These are phyloP conservation scores for Fragum whitleyi DNA, from an alignment of 2,888 invertebrate species.

Conservation along the genomic window DNA sequence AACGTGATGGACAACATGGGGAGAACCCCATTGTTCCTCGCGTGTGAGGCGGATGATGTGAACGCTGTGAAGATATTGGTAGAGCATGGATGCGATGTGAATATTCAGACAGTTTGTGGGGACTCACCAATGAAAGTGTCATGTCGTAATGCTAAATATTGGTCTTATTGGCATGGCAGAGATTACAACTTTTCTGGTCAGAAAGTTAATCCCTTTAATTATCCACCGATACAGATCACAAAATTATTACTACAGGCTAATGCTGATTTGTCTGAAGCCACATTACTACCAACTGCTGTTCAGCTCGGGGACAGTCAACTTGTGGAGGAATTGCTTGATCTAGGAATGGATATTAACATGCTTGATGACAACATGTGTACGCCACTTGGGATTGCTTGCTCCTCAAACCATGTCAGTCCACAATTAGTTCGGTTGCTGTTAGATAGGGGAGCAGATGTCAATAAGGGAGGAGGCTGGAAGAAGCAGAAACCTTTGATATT, in stretches of 20 bases:
- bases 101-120: conserved; percentile 74
- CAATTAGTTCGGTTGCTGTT: conserved; percentile 76
- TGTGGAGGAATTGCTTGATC: conserved; percentile 75
- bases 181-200: conserved; percentile 50
- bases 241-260: conserved; percentile 76
- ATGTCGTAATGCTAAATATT: conserved; percentile 79
- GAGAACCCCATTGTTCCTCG: conserved; percentile 73
- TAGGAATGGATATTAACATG: conserved; percentile 81
- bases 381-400: conserved; percentile 79
- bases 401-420: conserved; percentile 71
- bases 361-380: conserved; percentile 79
- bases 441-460: conserved; percentile 77
- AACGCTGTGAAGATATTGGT: conserved; percentile 74
- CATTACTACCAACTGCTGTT: conserved; percentile 78
- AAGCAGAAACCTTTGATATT: conserved; percentile 80
- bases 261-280: conserved; percentile 75
- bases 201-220: conserved; percentile 65
- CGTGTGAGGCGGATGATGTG: conserved; percentile 76
- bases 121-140: conserved; percentile 78
- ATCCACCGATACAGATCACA: conserved; percentile 78
- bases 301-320: conserved; percentile 74
- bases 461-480: conserved; percentile 79
- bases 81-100: conserved; percentile 74
- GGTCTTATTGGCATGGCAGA: conserved; percentile 79
- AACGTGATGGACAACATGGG: conserved; percentile 77